Conservation (phyloP, 2,888 invertebrate species). For the Abscondita cerata region DNA sequence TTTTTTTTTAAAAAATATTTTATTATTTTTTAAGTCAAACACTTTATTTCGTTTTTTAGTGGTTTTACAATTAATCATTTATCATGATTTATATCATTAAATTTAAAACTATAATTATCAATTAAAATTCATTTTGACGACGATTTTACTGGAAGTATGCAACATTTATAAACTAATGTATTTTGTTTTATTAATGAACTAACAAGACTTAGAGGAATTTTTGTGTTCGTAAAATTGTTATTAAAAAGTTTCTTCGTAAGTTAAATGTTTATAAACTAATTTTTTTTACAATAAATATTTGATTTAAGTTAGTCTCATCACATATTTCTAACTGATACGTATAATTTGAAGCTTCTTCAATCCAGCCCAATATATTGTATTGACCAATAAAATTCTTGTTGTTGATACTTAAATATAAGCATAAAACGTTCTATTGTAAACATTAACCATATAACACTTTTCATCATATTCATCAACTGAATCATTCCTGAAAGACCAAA, state of each 20-base stretch:
- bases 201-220: slow-evolving; percentile 7
- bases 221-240: neutral
- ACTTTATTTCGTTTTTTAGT: too few relatives aligned
- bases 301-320: slow-evolving; percentile 10
- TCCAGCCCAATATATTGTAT: slow-evolving; percentile 48
- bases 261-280: slow-evolving; percentile 3
- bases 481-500: slow-evolving; percentile 35
- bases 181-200: slow-evolving; percentile 9
- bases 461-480: slow-evolving; percentile 27
- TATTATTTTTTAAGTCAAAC: too few relatives aligned
- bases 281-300: slow-evolving; percentile 15
- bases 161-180: too few relatives aligned
- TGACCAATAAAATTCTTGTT: slow-evolving; percentile 44
- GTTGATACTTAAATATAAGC: slow-evolving; percentile 43
- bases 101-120: too few relatives aligned
- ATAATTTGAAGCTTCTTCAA: slow-evolving; percentile 44
- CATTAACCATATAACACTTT: slow-evolving; percentile 45
- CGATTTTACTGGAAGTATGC: too few relatives aligned
- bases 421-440: slow-evolving; percentile 45
- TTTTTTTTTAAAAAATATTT: too few relatives aligned
- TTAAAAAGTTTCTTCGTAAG: slow-evolving; percentile 11
- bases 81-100: too few relatives aligned
- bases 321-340: slow-evolving; percentile 50
- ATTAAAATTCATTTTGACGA: too few relatives aligned
- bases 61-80: too few relatives aligned